Conservation (phyloP, 2,888 invertebrate species). For the Scaptomyza polygonia region DNA sequence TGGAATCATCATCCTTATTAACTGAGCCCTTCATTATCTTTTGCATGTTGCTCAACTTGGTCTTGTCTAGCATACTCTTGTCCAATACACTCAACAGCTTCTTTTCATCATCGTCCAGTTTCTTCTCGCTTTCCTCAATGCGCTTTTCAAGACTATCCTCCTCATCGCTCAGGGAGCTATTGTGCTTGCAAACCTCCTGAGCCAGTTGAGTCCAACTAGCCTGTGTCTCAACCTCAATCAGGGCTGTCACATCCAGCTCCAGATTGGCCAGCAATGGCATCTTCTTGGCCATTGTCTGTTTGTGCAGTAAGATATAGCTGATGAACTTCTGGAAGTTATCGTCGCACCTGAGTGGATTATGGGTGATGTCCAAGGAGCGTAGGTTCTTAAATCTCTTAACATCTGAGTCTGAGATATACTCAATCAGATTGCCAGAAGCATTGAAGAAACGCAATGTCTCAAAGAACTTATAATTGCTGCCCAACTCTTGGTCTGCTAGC, state of each 20-base stretch:
- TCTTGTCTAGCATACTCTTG: conserved; percentile 74
- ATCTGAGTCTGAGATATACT: conserved; percentile 75
- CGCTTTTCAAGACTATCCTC: conserved; percentile 72
- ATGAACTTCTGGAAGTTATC: conserved; percentile 88
- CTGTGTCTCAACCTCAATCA: conserved; percentile 61
- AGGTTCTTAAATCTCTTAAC: conserved; percentile 83
- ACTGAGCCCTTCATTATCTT: conserved; percentile 75
- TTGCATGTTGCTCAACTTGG: conserved; percentile 66
- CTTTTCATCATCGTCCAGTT: conserved; percentile 75
- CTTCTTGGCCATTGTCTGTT: conserved; percentile 72
- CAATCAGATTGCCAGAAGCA: conserved; percentile 84
- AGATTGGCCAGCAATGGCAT: conserved; percentile 72
- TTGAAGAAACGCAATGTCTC: conserved; percentile 86
- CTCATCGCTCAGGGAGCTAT: conserved; percentile 35
- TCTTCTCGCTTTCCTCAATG: conserved; percentile 69
- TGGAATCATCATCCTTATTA: conserved; percentile 37
- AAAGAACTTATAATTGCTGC: conserved; percentile 84
- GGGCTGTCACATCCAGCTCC: conserved; percentile 59
- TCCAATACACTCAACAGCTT: conserved; percentile 74
- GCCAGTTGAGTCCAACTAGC: conserved; percentile 82
- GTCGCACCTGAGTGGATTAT: conserved; percentile 89
- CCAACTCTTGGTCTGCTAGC: conserved; percentile 86
- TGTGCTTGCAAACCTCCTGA: conserved; percentile 82
- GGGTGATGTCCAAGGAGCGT: conserved; percentile 85
- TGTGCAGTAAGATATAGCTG: conserved; percentile 81